These are phyloP conservation scores for Drosophila micromelanica DNA, from an alignment of 1,140 invertebrate genomes.

Conservation along the genomic window DNA sequence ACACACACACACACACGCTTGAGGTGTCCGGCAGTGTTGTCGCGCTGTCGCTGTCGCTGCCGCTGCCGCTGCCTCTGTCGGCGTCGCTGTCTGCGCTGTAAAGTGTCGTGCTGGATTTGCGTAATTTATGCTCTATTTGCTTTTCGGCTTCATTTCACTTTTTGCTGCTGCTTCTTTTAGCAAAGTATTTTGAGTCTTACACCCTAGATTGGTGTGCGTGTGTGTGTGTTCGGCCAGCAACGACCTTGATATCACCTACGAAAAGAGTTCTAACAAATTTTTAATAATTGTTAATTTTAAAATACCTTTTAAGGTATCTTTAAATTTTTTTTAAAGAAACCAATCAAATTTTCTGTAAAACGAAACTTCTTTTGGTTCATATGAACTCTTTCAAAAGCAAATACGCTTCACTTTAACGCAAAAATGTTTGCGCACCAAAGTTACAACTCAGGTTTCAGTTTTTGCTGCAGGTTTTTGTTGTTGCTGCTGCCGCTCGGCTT, in stretches of 20 bases:
- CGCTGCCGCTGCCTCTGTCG: conserved; percentile 17
- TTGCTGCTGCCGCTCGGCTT: conserved; percentile 33
- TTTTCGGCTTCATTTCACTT: conserved; percentile 81
- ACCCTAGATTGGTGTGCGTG: background rate
- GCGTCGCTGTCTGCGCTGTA: conserved; percentile 30
- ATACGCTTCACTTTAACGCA: background rate
- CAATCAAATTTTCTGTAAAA: too few relatives aligned
- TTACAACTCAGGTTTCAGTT: background rate
- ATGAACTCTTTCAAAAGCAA: background rate
- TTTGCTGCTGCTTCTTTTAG: conserved; percentile 60
- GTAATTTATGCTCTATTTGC: conserved; percentile 84
- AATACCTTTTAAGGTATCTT: too few relatives aligned
- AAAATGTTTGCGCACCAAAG: conserved; percentile 1
- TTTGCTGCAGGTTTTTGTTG: conserved; percentile 7
- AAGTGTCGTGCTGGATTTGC: conserved; percentile 81
- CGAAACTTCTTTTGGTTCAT: background rate
- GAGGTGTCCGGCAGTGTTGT: conserved; percentile 24
- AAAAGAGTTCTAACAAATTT: too few relatives aligned
- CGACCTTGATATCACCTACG: conserved; percentile 31
- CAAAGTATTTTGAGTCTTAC: conserved; percentile 54
- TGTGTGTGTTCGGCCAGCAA: background rate
- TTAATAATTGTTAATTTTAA: too few relatives aligned
- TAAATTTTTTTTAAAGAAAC: too few relatives aligned
- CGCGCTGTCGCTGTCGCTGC: conserved; percentile 8
- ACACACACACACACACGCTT: conserved; percentile 19